Conservation (phyloP, 2,113 vertebrate species). For the Toxotes chatareus region DNA sequence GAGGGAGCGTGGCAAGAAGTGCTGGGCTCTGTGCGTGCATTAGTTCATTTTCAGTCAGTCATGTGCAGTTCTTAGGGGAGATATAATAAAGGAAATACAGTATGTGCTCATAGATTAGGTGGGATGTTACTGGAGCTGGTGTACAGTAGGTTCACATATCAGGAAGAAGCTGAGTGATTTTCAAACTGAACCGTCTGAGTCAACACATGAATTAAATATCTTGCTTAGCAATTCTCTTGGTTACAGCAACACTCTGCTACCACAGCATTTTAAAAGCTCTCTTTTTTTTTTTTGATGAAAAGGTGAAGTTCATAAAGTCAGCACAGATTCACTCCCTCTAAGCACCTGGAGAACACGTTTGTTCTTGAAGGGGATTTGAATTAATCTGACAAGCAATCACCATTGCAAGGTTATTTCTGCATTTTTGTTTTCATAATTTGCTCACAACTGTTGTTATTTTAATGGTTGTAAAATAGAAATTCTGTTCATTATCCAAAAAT, state of each 20-base stretch:
- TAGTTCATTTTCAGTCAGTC: conserved; percentile 13
- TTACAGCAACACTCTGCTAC: conserved; percentile 40
- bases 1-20: conserved; percentile 31
- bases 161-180: conserved; percentile 33
- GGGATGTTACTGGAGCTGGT: neutral
- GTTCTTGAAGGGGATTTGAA: neutral
- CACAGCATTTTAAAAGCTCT: conserved; percentile 47
- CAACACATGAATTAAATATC: conserved; percentile 67
- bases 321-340: conserved; percentile 36
- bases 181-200: conserved; percentile 25
- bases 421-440: neutral
- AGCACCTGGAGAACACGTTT: conserved; percentile 19
- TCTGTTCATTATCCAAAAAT: no score
- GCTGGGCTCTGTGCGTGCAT: conserved; percentile 35
- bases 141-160: conserved; percentile 32
- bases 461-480: neutral
- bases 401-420: neutral
- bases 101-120: conserved; percentile 14
- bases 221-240: conserved; percentile 42
- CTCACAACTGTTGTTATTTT: conserved; percentile 7
- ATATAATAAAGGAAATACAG: conserved; percentile 38
- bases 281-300: conserved; percentile 38
- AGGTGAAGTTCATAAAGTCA: conserved; percentile 54
- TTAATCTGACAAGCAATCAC: conserved; percentile 29
- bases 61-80: conserved; percentile 35